Evolutionary conservation across 1,140 invertebrate genomes (phyloP).

Genomic region (Drosophila pruinosa): DNA sequence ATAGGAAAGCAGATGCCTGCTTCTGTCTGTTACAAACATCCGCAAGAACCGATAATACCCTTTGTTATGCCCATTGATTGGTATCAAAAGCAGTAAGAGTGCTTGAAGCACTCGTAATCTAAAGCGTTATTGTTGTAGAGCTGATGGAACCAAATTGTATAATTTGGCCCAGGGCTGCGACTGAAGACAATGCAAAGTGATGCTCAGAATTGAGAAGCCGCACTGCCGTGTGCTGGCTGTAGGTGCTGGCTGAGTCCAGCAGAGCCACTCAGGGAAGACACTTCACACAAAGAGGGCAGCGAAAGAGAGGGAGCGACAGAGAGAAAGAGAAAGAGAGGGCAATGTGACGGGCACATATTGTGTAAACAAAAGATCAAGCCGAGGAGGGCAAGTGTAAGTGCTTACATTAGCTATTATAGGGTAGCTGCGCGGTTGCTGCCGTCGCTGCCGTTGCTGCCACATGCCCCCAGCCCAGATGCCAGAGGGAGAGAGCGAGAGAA

Average conservation of each 20-base stretch:
- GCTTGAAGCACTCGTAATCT: slow-evolving; percentile 7
- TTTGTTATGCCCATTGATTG: background rate
- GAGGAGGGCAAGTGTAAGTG: slow-evolving; percentile 57
- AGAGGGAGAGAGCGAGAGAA: too few species aligned
- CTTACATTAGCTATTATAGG: slow-evolving; percentile 71
- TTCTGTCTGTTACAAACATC: too few species aligned
- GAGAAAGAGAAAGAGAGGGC: slow-evolving; percentile 1
- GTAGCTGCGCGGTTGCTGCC: slow-evolving; percentile 25
- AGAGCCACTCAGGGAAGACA: slow-evolving; percentile 6
- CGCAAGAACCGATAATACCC: too few species aligned
- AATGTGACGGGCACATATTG: slow-evolving; percentile 42
- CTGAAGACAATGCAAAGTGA: slow-evolving; percentile 21
- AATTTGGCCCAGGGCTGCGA: background rate
- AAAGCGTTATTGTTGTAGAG: slow-evolving; percentile 10
- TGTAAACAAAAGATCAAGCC: slow-evolving; percentile 64
- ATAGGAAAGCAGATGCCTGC: too few species aligned
- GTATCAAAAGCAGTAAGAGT: background rate
- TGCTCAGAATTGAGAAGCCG: slow-evolving; percentile 4
- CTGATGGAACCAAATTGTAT: background rate
- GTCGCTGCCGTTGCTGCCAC: background rate
- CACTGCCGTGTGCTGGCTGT: background rate
- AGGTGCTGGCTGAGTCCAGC: slow-evolving; percentile 10
- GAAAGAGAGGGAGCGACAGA: background rate
- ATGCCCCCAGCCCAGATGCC: background rate
- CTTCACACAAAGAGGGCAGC: background rate